These are phyloP conservation scores for Palaemon carinicauda DNA, from an alignment of 1,140 invertebrate genomes.

Conservation along the genomic window DNA sequence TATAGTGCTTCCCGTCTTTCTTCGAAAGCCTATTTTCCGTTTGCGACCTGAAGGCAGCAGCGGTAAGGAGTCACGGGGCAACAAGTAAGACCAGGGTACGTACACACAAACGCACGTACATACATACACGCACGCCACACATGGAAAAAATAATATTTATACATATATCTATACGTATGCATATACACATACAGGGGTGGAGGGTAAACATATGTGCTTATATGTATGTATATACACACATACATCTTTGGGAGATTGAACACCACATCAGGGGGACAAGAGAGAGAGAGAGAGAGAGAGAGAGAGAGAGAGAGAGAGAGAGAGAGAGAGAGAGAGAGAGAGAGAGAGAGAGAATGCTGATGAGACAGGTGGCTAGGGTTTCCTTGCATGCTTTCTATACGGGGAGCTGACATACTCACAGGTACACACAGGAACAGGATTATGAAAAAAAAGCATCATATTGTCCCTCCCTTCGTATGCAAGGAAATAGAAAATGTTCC, in stretches of 20 bases:
- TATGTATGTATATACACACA: background rate
- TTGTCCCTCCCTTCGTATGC: too few relatives aligned
- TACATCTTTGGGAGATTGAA: background rate
- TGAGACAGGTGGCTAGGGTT: too few relatives aligned
- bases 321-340: too few relatives aligned
- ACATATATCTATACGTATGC: background rate
- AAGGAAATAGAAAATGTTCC: too few relatives aligned
- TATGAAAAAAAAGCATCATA: too few relatives aligned
- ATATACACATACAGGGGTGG: background rate
- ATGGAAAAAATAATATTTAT: background rate
- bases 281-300: too few relatives aligned
- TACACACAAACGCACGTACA: slow-evolving; percentile 37
- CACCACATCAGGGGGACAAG: too few relatives aligned
- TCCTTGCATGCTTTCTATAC: background rate
- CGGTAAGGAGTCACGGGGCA: slow-evolving; percentile 16
- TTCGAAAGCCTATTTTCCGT: slow-evolving; percentile 93
- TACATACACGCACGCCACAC: slow-evolving; percentile 6
- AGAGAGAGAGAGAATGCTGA: too few relatives aligned
- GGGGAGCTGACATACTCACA: background rate
- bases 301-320: too few relatives aligned
- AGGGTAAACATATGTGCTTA: background rate
- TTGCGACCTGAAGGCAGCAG: slow-evolving; percentile 78
- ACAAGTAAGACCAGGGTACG: background rate
- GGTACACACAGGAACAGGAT: background rate
- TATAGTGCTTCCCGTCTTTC: slow-evolving; percentile 81